Conservation (phyloP, 2,113 vertebrate species). For the Dasyprocta punctata region DNA sequence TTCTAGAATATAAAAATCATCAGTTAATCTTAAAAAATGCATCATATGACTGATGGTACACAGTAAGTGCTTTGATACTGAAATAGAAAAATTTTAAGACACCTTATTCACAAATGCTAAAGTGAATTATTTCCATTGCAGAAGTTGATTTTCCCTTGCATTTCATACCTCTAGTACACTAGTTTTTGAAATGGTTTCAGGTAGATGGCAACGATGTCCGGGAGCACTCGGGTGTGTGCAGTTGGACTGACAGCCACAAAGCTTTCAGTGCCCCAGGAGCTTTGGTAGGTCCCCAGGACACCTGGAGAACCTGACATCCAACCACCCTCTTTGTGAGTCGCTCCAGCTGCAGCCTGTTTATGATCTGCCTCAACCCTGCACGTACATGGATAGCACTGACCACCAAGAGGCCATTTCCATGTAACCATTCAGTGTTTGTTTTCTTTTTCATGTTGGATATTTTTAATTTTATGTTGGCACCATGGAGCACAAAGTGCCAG, state of each 20-base stretch:
- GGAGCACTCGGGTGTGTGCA: too few relatives aligned
- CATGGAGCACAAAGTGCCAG: neutral
- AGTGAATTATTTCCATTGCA: neutral
- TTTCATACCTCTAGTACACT: neutral
- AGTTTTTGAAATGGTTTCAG: neutral
- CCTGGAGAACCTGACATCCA: neutral
- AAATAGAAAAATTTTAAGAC: neutral
- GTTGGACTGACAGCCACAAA: too few relatives aligned
- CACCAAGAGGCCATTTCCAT: neutral
- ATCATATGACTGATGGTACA: neutral
- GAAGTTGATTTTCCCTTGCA: neutral
- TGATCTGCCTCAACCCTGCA: neutral
- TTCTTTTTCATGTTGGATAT: neutral
- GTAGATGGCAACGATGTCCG: neutral
- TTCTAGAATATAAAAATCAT: neutral
- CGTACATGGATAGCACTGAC: neutral
- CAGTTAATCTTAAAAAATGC: constrained; percentile 33
- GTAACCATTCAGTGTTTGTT: too few relatives aligned
- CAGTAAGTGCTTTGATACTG: constrained; percentile 14
- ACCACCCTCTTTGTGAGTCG: neutral
- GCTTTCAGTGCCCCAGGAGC: neutral
- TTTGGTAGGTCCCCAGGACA: neutral
- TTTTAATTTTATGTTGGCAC: constrained; percentile 21
- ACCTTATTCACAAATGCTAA: neutral
- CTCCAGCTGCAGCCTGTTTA: neutral